These are phyloP conservation scores for Microctenopoma stevenorrisi DNA, from an alignment of 2,797 vertebrate genomes.

Conservation along the genomic window DNA sequence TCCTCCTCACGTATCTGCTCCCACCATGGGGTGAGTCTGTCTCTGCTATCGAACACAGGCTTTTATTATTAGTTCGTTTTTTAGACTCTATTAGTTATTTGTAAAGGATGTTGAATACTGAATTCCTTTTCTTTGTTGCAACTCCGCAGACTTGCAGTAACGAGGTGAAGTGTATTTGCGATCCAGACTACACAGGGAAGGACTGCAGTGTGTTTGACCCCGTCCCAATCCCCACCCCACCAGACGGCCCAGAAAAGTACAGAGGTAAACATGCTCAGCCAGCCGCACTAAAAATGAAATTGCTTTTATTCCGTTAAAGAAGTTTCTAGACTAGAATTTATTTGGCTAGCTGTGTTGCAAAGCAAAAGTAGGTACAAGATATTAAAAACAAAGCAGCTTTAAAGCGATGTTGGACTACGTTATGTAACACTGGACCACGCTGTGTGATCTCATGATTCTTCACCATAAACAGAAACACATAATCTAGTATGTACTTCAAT, in stretches of 20 bases:
- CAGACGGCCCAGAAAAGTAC: constrained; percentile 86
- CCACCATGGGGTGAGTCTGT: constrained; percentile 89
- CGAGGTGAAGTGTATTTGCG: constrained; percentile 95
- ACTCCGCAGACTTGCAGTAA: constrained; percentile 91
- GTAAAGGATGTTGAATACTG: no score
- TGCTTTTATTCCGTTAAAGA: no score
- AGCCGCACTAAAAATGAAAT: background rate
- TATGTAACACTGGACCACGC: no score
- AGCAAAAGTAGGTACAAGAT: background rate
- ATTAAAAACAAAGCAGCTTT: background rate
- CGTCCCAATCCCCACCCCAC: constrained; percentile 87
- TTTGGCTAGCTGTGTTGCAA: background rate
- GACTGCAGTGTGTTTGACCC: constrained; percentile 98
- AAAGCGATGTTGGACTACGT: no score
- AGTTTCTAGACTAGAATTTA: background rate
- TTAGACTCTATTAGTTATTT: background rate
- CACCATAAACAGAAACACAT: background rate
- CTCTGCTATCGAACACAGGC: background rate
- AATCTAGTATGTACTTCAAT: background rate
- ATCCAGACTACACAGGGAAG: constrained; percentile 93
- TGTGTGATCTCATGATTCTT: background rate
- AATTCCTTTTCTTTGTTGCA: background rate
- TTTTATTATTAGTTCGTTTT: background rate
- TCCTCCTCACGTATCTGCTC: constrained; percentile 88
- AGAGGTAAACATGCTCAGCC: constrained; percentile 82